Evolutionary conservation across 2,888 invertebrate species (phyloP), one percentile per base, ranked within the genome.

Genomic region (Drosophila mimica): DNA sequence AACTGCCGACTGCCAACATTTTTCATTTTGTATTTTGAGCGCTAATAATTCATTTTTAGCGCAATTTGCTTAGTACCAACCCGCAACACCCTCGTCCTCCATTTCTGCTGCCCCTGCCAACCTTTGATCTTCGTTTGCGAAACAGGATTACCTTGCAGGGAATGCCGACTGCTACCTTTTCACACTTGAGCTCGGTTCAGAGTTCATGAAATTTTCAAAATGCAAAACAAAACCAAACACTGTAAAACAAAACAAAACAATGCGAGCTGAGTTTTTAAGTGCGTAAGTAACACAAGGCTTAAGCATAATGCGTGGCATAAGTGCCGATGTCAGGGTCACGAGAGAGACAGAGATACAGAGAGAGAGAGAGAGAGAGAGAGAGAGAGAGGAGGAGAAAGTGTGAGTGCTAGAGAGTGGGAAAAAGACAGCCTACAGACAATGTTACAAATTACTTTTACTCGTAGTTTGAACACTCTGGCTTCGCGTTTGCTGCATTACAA

Each of bases 21-120:
- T 87, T 77, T 81, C 69, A 74, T 80, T 83, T 85, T 64, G 40
- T 67, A 73, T 62, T 73, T 79, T 72, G 74, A 88, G 75, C 72
- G 79, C 82, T 78, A 88, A 91, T 91, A 91, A 90, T 89, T 91
- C 90, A 91, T 89, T 89, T 89, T 89, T 74, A 70, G 85, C 79
- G 71, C 85, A 88, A 83, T 83, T 85, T 88, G 74, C 79, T 83
- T 81, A 72, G 76, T 36, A 57, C 61, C 25, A 46, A 46, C 51
- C 20, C 30, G 11, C 31, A 5, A 11, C 40, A 46, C 40, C 9
- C 9, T 11, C 7, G 46, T 11, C 34, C 13, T n/a, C 8, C 13
- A 1, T 25, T 15, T 5, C 5, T 4, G 15, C 4, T 20, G 28
- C 28, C 51, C 28, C 34, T 34, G 30, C 61, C 62, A 43, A 62